Percentiles rank a stretch among this genome's conserved stretches.
These are phyloP conservation scores for Plectropomus leopardus DNA, from an alignment of 2,113 vertebrate genomes.

Conservation along the genomic window DNA sequence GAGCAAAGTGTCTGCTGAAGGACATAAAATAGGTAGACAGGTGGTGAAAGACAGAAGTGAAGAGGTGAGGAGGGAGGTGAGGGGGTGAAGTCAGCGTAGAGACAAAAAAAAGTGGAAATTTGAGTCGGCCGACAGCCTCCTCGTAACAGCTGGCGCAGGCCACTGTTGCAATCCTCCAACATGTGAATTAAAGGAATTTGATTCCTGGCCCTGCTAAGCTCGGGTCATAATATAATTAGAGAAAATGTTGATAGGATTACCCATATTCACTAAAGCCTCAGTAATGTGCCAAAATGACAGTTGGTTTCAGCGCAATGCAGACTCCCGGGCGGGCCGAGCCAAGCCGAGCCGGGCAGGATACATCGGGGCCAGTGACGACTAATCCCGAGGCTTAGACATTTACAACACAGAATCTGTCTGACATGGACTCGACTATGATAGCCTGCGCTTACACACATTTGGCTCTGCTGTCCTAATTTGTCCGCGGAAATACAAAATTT, in stretches of 20 bases:
- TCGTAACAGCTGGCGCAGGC: slow-evolving; percentile 61
- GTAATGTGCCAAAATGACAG: slow-evolving; percentile 77
- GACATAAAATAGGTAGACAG: slow-evolving; percentile 60
- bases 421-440: slow-evolving; percentile 52
- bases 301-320: slow-evolving; percentile 63
- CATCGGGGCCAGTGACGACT: slow-evolving; percentile 52
- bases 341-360: slow-evolving; percentile 29
- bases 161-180: slow-evolving; percentile 65
- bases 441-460: slow-evolving; percentile 40
- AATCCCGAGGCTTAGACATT: slow-evolving; percentile 69
- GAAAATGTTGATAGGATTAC: slow-evolving; percentile 78
- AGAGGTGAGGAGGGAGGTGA: slow-evolving; percentile 41
- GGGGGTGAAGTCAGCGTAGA: background rate
- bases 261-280: slow-evolving; percentile 63
- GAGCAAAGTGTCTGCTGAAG: background rate
- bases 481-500: slow-evolving; percentile 10
- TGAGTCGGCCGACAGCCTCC: slow-evolving; percentile 51
- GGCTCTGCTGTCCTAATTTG: slow-evolving; percentile 28
- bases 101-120: slow-evolving; percentile 43
- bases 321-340: slow-evolving; percentile 39
- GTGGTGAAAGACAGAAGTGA: slow-evolving; percentile 46
- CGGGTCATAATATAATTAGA: slow-evolving; percentile 78
- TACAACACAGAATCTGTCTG: slow-evolving; percentile 63
- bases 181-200: slow-evolving; percentile 72
- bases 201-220: slow-evolving; percentile 67